phyloP scores from a whole-genome alignment of 1,140 invertebrate species.

The Caenorhabditis brenneri region DNA sequence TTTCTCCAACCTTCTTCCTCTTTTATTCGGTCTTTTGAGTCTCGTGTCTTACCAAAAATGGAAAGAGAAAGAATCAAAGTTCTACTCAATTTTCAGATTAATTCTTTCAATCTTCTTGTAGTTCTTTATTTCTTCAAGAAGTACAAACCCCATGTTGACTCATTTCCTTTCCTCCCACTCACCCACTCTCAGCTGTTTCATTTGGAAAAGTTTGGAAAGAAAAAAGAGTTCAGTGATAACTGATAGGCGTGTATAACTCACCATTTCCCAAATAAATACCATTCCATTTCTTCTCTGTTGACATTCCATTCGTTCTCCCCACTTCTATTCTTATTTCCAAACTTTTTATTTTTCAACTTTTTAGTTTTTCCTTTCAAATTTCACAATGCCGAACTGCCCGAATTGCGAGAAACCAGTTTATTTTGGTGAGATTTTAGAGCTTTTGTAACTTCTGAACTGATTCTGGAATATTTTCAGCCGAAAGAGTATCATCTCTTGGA shows the following conservation, averaged over 20 bases:
- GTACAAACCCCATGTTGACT: background rate
- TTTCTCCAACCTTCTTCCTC: background rate
- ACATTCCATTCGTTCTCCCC: background rate
- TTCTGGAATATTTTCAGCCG: constrained; percentile 76
- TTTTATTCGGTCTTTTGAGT: background rate
- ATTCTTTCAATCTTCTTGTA: background rate
- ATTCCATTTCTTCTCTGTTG: background rate
- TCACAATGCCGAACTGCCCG: constrained; percentile 83
- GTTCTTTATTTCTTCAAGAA: background rate
- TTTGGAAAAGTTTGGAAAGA: background rate
- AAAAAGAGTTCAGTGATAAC: constrained; percentile 1
- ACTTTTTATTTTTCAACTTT: constrained; percentile 5
- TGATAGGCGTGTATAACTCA: constrained; percentile 10
- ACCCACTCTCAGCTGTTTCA: constrained; percentile 4
- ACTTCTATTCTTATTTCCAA: background rate
- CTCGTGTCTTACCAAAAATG: background rate
- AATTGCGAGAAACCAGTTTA: constrained; percentile 85
- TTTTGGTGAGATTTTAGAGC: constrained; percentile 76
- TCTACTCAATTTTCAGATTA: constrained; percentile 18
- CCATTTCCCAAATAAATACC: constrained; percentile 2
- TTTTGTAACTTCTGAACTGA: background rate
- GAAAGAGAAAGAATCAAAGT: constrained; percentile 19
- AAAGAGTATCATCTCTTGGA: constrained; percentile 86
- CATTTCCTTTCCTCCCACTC: constrained; percentile 26
- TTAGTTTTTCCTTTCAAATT: background rate